Conservation (phyloP, 2,888 invertebrate species). For the Agrochola lychnidis region DNA sequence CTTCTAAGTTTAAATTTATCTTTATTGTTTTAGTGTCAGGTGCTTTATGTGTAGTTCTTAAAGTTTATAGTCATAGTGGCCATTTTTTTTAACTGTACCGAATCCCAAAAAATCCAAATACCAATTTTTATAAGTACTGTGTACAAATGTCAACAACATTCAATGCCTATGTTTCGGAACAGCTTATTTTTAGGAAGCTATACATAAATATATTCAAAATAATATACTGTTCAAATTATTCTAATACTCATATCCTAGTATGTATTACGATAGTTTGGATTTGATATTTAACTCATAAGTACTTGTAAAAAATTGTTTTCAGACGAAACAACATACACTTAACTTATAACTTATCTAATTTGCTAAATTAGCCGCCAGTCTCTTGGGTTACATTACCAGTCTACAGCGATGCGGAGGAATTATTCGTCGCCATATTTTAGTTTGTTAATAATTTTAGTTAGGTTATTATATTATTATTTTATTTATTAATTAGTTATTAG, state of each 20-base stretch:
- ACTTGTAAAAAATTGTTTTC: conserved; percentile 8
- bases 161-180: conserved; percentile 14
- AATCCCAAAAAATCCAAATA: conserved; percentile 5
- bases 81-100: conserved; percentile 5
- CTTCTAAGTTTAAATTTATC: background rate
- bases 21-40: background rate
- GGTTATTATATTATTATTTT: background rate
- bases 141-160: conserved; percentile 9
- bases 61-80: conserved; percentile 22
- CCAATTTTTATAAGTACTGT: background rate
- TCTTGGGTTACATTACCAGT: background rate
- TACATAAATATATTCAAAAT: conserved; percentile 3
- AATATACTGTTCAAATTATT: conserved; percentile 9
- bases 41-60: background rate
- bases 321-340: conserved; percentile 1
- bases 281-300: background rate
- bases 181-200: background rate
- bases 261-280: background rate
- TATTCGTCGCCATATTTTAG: background rate
- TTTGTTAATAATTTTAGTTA: background rate
- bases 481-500: background rate
- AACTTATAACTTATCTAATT: background rate
- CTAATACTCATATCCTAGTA: conserved; percentile 9
- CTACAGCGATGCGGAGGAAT: background rate
- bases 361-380: background rate